phyloP scores from a whole-genome alignment of 2,797 vertebrate species.

The Esox masquinongy region DNA sequence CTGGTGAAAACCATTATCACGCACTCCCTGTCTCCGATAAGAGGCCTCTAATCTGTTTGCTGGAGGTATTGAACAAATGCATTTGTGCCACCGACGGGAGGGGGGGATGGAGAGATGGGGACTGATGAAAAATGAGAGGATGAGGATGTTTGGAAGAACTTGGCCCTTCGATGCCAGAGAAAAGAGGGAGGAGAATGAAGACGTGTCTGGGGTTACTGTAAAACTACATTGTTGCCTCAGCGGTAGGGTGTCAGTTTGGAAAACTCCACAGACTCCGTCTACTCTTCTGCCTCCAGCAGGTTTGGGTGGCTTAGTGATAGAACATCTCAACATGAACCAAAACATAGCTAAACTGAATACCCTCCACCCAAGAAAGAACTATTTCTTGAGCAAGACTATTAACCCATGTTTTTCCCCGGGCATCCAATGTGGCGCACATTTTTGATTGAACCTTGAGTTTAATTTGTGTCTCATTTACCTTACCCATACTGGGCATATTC shows the following conservation, averaged over 20 bases:
- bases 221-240: constrained; percentile 5
- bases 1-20: constrained; percentile 97
- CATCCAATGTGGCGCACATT: too few relatives aligned
- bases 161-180: constrained; percentile 53
- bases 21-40: constrained; percentile 89
- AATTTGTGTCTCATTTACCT: too few relatives aligned
- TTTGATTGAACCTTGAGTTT: too few relatives aligned
- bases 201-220: constrained; percentile 20
- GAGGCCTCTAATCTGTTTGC: constrained; percentile 92
- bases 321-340: too few relatives aligned
- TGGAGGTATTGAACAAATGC: constrained; percentile 92
- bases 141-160: constrained; percentile 69
- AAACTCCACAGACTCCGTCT: not conserved
- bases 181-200: constrained; percentile 25
- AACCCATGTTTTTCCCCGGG: too few relatives aligned
- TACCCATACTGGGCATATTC: not conserved
- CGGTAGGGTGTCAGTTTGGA: not conserved
- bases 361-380: too few relatives aligned
- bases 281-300: too few relatives aligned
- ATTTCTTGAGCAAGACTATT: too few relatives aligned
- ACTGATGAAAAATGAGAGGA: constrained; percentile 75
- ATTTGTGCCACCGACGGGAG: constrained; percentile 77
- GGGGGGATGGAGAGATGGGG: constrained; percentile 15
- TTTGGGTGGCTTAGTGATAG: too few relatives aligned
- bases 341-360: too few relatives aligned